Conservation (phyloP, 2,797 vertebrate species). For the Gymnoscopelus braueri region DNA sequence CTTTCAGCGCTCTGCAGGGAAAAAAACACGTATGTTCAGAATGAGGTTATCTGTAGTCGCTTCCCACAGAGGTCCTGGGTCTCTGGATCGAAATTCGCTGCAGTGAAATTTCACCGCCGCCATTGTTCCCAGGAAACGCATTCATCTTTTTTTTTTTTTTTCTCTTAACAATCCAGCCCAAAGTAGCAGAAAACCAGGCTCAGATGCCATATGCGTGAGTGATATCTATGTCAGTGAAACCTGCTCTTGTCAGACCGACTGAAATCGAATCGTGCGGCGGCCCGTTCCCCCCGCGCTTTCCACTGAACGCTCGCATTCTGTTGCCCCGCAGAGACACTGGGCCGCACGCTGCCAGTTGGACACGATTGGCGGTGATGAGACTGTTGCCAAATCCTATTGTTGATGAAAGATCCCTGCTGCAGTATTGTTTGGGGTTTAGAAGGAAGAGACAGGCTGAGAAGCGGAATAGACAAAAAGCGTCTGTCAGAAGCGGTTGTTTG, state of each 20-base stretch:
- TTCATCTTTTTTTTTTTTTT: background rate
- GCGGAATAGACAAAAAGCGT: conserved; percentile 73
- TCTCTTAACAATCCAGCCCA: conserved; percentile 15
- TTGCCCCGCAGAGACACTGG: conserved; percentile 23
- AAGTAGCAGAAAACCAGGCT: conserved; percentile 35
- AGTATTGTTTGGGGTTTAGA: conserved; percentile 68
- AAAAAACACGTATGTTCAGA: conserved; percentile 7
- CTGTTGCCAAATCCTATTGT: conserved; percentile 71
- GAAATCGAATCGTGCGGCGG: conserved; percentile 11
- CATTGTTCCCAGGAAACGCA: conserved; percentile 29
- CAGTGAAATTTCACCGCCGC: conserved; percentile 11
- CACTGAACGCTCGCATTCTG: conserved; percentile 33
- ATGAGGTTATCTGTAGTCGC: too few relatives aligned
- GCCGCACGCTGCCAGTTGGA: conserved; percentile 55
- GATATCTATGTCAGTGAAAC: conserved; percentile 25
- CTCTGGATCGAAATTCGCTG: conserved; percentile 55
- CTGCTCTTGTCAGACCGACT: conserved; percentile 31
- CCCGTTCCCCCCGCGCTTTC: conserved; percentile 10
- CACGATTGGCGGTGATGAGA: conserved; percentile 56
- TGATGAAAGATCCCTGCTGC: conserved; percentile 76
- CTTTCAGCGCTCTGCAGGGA: conserved; percentile 62
- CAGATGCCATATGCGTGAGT: conserved; percentile 33
- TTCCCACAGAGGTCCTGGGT: conserved; percentile 22
- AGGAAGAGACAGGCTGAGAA: conserved; percentile 71
- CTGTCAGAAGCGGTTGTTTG: conserved; percentile 81